Base-by-base conservation (phyloP, 2,888 invertebrate genomes). In the Clunio marinus region DNA sequence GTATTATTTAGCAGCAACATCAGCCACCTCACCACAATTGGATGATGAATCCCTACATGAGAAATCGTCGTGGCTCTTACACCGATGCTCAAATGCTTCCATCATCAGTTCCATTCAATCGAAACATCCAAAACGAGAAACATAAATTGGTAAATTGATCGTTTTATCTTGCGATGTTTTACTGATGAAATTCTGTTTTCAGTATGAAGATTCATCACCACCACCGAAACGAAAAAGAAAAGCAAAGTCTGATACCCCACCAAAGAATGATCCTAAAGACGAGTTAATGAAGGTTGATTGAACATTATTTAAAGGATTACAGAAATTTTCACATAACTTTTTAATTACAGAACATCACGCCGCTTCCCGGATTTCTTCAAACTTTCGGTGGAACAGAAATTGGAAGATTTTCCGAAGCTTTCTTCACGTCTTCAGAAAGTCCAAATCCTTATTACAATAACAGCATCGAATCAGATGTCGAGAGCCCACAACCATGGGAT, bases 381-480 rank as follows among this genome's bases (percentile, higher is more conserved):
- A 90, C 91, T 1, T 91, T 91, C 76, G 91, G 91, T 25, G 89
- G 90, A 27, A 91, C 91, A 24, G 91, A 91, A 78, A 88, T 91
- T 71, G 91, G 91, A n/a, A 85, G 89, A 71, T 91, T 91, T 73
- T 87, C 88, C 4, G 88, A 88, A 74, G 86, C 85, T 65, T 88
- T 88, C 71, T 70, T 76, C 37, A 74, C 75, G 69, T 73, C 76
- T n/a, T 69, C 71, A 1, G 75, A 76, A 68, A 75, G 75, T 69
- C 71, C 75, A 1, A 72, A 74, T 2, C 75, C 75, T 51, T 72
- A 72, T 1, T 51, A 66, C n/a, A 55, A 66, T 20, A 72, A 71
- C 62, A 72, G 72, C 68, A 72, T 73, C 4, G 74, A 74, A 70
- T 70, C 72, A 17, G 74, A 74, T 69, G 72, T 72, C 15, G 66